Evolutionary conservation across 53 echinoderm and acorn worm genomes (phyloP).

Genomic region (Echinometra lucunter): DNA sequence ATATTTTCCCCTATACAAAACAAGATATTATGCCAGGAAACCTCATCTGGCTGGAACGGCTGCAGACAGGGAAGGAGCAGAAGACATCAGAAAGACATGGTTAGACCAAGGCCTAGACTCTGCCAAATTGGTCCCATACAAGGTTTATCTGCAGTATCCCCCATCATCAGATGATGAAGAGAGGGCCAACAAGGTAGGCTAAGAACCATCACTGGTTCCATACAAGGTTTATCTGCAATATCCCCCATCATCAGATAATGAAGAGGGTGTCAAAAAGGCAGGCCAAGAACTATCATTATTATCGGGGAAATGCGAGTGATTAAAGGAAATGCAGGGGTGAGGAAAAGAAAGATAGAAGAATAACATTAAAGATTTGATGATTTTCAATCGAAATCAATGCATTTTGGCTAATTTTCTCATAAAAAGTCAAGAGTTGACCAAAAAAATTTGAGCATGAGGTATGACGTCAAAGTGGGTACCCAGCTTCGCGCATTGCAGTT

Average conservation of each 20-base stretch:
- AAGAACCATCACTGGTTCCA: constrained; percentile 52
- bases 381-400: too few species aligned
- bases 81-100: constrained; percentile 68
- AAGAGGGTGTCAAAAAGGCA: constrained; percentile 73
- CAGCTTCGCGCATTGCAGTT: too few species aligned
- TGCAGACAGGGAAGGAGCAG: constrained; percentile 73
- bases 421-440: too few species aligned
- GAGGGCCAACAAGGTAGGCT: constrained; percentile 72
- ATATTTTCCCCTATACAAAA: background rate
- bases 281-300: background rate
- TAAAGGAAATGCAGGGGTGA: too few species aligned
- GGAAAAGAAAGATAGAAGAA: too few species aligned
- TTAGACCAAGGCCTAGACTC: constrained; percentile 77
- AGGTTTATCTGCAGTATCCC: constrained; percentile 76
- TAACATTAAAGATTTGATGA: too few species aligned
- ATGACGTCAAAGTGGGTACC: too few species aligned
- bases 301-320: too few species aligned
- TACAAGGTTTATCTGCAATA: constrained; percentile 77
- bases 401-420: too few species aligned
- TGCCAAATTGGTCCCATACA: constrained; percentile 73
- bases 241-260: constrained; percentile 70
- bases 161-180: constrained; percentile 67
- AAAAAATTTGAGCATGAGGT: too few species aligned
- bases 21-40: constrained; percentile 69
- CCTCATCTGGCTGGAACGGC: constrained; percentile 83